Evolutionary conservation across 2,888 invertebrate genomes (phyloP).

Genomic region (Neoascia interrupta): DNA sequence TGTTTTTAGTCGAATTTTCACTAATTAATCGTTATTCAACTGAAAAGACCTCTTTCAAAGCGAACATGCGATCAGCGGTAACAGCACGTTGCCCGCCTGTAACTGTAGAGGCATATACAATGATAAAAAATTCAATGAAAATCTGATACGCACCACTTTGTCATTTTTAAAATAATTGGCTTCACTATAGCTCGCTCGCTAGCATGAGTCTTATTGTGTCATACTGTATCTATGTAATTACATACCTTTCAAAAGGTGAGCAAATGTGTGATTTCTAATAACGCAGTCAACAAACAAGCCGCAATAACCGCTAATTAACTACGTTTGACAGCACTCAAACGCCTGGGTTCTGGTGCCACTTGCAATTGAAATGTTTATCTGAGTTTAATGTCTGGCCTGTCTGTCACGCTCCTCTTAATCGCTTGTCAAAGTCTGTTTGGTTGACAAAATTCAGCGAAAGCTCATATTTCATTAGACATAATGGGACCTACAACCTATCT

Average conservation of each 20-base stretch:
- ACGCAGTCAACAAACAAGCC: not conserved
- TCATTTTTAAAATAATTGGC: not conserved
- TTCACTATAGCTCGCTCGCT: not conserved
- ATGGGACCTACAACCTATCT: not conserved
- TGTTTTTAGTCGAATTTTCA: constrained; percentile 17
- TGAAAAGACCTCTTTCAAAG: constrained; percentile 5
- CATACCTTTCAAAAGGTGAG: too few relatives aligned
- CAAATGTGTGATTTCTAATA: not conserved
- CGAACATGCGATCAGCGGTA: constrained; percentile 13
- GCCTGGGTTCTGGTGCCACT: not conserved
- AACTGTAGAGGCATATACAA: too few relatives aligned
- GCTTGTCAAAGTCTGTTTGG: not conserved
- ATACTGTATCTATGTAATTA: not conserved
- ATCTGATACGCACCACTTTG: not conserved
- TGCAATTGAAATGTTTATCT: not conserved
- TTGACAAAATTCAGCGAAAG: constrained; percentile 7
- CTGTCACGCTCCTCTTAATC: not conserved
- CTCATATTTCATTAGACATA: constrained; percentile 21
- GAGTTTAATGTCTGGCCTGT: not conserved
- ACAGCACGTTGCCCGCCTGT: not conserved
- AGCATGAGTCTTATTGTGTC: not conserved
- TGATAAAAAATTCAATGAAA: not conserved
- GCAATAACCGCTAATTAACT: constrained; percentile 8
- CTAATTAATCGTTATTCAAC: constrained; percentile 31
- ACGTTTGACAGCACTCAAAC: not conserved